Evolutionary conservation across 2,797 vertebrate genomes (phyloP).

Genomic region (Pangasius djambal): DNA sequence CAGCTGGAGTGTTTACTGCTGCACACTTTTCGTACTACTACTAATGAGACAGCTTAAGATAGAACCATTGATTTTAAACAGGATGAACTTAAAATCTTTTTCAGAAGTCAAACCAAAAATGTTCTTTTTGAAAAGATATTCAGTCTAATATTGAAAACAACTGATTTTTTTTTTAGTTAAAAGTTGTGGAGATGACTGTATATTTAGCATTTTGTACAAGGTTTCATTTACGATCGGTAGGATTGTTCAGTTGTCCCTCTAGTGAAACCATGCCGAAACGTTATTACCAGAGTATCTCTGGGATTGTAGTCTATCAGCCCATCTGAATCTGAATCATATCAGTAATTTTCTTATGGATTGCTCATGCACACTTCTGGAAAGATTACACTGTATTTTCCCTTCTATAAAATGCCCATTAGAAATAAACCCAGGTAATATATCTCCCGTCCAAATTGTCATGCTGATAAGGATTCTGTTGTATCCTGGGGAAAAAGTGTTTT

Average conservation of each 20-base stretch:
- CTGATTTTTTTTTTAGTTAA: not conserved
- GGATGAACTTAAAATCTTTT: not conserved
- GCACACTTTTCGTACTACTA: not conserved
- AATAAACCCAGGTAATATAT: not conserved
- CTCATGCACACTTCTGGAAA: not conserved
- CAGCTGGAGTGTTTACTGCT: constrained; percentile 18
- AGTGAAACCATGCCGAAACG: not conserved
- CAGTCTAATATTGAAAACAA: not conserved
- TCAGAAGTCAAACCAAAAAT: not conserved
- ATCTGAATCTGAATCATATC: not conserved
- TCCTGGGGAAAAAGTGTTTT: not conserved
- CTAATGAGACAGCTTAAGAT: not conserved
- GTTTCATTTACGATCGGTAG: not conserved
- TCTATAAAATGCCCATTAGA: not conserved
- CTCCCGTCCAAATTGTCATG: not conserved
- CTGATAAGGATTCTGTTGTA: not conserved
- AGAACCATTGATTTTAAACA: not conserved
- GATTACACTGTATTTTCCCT: not conserved
- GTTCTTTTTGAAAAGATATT: not conserved
- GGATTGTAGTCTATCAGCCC: not conserved
- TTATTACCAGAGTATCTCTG: not conserved
- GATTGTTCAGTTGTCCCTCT: not conserved
- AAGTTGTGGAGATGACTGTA: not conserved
- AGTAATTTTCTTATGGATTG: not conserved
- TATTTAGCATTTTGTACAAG: not conserved